Base-by-base conservation (phyloP, 2,797 vertebrate species). In the Acanthiza pusilla region DNA sequence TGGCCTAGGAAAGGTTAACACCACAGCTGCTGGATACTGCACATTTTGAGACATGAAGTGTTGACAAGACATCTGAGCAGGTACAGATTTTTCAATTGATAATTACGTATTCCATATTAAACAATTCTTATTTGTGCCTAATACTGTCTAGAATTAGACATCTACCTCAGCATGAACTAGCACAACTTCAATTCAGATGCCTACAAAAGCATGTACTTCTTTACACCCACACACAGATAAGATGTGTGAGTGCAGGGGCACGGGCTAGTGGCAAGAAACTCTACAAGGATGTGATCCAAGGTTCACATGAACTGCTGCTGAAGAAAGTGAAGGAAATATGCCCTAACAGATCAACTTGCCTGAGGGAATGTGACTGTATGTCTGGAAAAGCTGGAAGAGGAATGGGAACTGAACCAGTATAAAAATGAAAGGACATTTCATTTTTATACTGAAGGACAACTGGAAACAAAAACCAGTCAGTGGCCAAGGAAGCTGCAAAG, bases 1-100 rank as follows among this genome's bases (percentile, higher is more conserved):
- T 11, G 65, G 89, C 42, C 75, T 30, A 91, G 77, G 62, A 93
- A 91, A 94, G 89, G 91, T 94, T 94, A 94, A 87, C 77, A 66
- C 60, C 76, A 48, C 42, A 47, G 66, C 78, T 89, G 91, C 79
- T 93, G 83, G 80, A 79, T 76, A 27, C 67, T 60, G 57, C 45
- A 26, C 42, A 32, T 86, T 88, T 77, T 79, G 77, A 94, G 83
- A 72, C 42, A 8, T 7, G 38, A 81, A 70, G 71, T 60, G 83
- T 54, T 90, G 89, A 95, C 91, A 90, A 93, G 79, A 25, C 73
- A 91, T 78, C 70, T 70, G 63, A 88, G 62, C 84, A 27, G 6
- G 8, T 19, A 32, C 55, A 79, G 76, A 90, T 94, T 82, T 95
- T 92, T 72, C 89, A 78, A 21, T 6, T 73, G 74, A 89, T 96